Base-by-base conservation (phyloP, 1,140 invertebrate genomes). In the Archegozetes longisetosus region DNA sequence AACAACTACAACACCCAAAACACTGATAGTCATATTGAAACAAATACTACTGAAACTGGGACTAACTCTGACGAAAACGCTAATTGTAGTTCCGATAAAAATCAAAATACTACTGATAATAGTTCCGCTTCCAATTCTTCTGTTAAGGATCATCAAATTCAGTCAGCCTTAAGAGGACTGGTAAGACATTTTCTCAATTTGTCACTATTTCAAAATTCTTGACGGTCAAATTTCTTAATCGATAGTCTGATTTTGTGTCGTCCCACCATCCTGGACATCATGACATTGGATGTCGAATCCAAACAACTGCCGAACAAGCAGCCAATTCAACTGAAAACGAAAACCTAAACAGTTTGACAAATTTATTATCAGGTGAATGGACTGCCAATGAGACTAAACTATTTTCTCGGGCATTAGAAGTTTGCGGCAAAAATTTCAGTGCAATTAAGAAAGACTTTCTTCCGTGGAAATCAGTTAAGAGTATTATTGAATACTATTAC, bases 401-500 rank as follows among this genome's bases (percentile, higher is more conserved):
- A 29, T 67, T 68, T 61, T 59, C 65, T 54, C 58, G 60, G 61
- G 67, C 67, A 23, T 25, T 68, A 6, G 64, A 67, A 56, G 58
- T 59, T 27, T 68, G 67, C 61, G 67, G 66, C 13, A 68, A 68
- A 53, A 67, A 67, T 56, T 67, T 67, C 57, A 46, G 62, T 64
- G 63, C 64, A 64, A 67, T 67, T 61, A 67, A 67, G 50, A 66
- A 66, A 58, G 65, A 66, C 48, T 66, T 65, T 61, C 40, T 67
- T n/a, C 66, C 66, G 22, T 67, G 64, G 64, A 67, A 66, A 53
- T 64, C 66, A 50, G 63, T 66, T 2, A 62, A 57, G 49, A 64
- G 61, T 47, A 66, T 67, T 17, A 65, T 67, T 52, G 66, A 66
- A 53, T 66, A 55, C 40, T 67, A 67, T 61, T 67, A 67, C 49